Conservation (phyloP, 2,888 invertebrate genomes). For the Drepana falcataria region DNA sequence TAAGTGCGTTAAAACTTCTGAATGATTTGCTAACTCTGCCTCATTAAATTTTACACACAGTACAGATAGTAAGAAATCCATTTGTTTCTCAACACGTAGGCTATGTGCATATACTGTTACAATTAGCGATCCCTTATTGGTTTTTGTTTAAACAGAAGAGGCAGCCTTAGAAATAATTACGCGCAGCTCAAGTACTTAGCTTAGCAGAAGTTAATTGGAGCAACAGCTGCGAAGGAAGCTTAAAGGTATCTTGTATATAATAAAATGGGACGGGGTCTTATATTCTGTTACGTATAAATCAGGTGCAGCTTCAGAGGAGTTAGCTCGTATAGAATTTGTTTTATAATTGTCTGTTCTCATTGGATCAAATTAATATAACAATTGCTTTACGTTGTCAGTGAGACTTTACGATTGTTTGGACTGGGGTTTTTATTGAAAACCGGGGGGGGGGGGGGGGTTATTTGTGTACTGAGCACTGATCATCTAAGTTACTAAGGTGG, state of each 20-base stretch:
- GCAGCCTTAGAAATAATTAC: conserved; percentile 34
- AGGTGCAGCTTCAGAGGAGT: not conserved
- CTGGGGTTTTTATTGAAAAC: no score
- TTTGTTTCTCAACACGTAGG: not conserved
- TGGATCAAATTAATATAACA: no score
- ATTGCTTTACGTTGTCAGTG: no score
- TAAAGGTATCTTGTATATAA: not conserved
- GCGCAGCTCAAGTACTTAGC: conserved; percentile 41
- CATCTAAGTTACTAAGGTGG: no score
- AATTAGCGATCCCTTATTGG: conserved; percentile 29
- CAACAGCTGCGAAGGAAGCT: conserved; percentile 37
- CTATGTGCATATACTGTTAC: not conserved
- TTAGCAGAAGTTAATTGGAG: conserved; percentile 61
- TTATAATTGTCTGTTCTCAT: no score
- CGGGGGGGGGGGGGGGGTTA: no score
- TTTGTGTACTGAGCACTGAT: no score
- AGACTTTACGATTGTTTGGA: no score
- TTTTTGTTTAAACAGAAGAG: conserved; percentile 25
- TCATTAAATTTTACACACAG: no score
- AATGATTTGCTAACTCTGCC: no score
- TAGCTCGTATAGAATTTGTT: no score
- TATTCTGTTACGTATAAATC: conserved; percentile 5
- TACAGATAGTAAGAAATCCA: not conserved
- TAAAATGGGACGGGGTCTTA: not conserved
- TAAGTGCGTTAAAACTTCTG: no score